A percentile compares a stretch with the other conserved stretches of the same genome.
phyloP scores from a whole-genome alignment of 2,888 invertebrate species.

The Catocala fraxini region DNA sequence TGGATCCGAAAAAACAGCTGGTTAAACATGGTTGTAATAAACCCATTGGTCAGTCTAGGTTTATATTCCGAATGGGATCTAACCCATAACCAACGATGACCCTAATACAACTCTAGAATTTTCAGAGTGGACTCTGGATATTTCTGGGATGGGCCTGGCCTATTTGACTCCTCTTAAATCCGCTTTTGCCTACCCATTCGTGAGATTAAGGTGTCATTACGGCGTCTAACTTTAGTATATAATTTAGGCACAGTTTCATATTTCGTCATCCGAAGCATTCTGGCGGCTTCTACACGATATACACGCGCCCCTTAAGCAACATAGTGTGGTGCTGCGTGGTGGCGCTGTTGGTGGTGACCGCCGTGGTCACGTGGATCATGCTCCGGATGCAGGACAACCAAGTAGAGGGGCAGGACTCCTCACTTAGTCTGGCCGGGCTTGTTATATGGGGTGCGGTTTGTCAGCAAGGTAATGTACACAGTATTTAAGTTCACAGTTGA shows the following conservation, averaged over 20 bases:
- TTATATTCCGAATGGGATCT: too few relatives aligned
- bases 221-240: neutral
- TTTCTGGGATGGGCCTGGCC: too few relatives aligned
- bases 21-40: too few relatives aligned
- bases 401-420: constrained; percentile 66
- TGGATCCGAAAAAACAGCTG: too few relatives aligned
- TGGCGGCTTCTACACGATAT: constrained; percentile 88
- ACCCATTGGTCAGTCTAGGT: too few relatives aligned
- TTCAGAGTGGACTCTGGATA: too few relatives aligned
- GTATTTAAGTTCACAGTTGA: neutral
- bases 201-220: too few relatives aligned
- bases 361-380: constrained; percentile 58
- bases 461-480: constrained; percentile 77
- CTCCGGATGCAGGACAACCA: constrained; percentile 54
- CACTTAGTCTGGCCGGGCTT: constrained; percentile 78
- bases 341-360: constrained; percentile 63
- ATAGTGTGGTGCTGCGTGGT: constrained; percentile 87
- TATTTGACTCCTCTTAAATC: too few relatives aligned
- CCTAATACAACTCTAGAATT: too few relatives aligned
- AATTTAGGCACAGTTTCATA: constrained; percentile 88
- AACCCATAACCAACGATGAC: too few relatives aligned
- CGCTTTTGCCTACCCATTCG: too few relatives aligned
- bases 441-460: constrained; percentile 79
- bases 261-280: constrained; percentile 90
- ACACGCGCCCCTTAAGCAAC: constrained; percentile 88